Percentiles rank a stretch among this genome's conserved stretches.
Conservation (phyloP, 2,797 vertebrate species). For the Euthynnus affinis region DNA sequence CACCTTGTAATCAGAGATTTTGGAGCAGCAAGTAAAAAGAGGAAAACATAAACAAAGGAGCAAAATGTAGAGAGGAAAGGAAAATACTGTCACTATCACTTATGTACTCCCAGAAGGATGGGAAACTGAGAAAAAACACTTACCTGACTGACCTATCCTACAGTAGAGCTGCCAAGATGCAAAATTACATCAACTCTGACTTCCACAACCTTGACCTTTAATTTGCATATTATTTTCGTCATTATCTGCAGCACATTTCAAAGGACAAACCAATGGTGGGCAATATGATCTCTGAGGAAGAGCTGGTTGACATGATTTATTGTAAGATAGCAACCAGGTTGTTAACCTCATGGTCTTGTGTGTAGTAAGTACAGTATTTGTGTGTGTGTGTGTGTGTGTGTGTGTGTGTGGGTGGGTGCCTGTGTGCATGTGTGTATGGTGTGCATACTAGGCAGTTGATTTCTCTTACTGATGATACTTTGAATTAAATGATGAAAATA, state of each 20-base stretch:
- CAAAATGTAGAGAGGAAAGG: slow-evolving; percentile 6
- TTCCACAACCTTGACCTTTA: slow-evolving; percentile 69
- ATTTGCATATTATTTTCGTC: slow-evolving; percentile 67
- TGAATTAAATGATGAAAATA: slow-evolving; percentile 45
- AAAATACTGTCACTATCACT: slow-evolving; percentile 30
- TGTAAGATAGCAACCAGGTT: slow-evolving; percentile 32
- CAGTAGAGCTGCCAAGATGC: slow-evolving; percentile 63
- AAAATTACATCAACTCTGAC: slow-evolving; percentile 71
- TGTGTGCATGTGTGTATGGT: not conserved
- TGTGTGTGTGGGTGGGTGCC: not conserved
- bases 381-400: not conserved
- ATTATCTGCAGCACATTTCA: slow-evolving; percentile 55
- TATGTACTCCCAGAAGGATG: slow-evolving; percentile 17
- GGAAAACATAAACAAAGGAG: slow-evolving; percentile 11
- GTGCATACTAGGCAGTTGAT: slow-evolving; percentile 12
- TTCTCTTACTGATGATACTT: slow-evolving; percentile 28
- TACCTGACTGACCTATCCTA: slow-evolving; percentile 68
- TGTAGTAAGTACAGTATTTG: too few relatives aligned
- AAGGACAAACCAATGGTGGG: slow-evolving; percentile 45
- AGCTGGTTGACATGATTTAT: slow-evolving; percentile 41
- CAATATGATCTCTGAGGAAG: slow-evolving; percentile 37
- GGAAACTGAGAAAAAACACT: slow-evolving; percentile 42
- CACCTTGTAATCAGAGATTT: not conserved
- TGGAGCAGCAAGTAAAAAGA: slow-evolving; percentile 7
- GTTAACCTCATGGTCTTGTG: not conserved